phyloP scores from a whole-genome alignment of 2,113 vertebrate species.

The Anseranas semipalmata region DNA sequence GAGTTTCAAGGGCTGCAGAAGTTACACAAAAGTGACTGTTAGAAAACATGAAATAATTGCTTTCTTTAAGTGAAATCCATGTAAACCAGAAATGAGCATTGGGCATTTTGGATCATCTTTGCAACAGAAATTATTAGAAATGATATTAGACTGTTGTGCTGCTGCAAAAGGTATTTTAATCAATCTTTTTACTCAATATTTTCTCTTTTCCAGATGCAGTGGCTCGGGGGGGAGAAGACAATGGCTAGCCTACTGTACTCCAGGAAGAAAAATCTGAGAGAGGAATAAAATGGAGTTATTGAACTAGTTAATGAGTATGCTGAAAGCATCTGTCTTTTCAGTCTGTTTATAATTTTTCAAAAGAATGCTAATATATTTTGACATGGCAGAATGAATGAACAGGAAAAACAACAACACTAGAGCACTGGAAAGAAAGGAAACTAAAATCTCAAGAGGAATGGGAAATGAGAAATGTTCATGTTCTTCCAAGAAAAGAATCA shows the following conservation, averaged over 20 bases:
- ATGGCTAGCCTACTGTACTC: neutral
- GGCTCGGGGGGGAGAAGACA: neutral
- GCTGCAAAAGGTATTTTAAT: neutral
- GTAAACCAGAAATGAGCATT: neutral
- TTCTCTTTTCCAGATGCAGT: neutral
- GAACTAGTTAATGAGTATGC: neutral
- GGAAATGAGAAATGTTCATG: slow-evolving; percentile 7
- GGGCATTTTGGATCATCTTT: neutral
- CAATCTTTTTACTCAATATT: neutral
- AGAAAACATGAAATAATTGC: neutral
- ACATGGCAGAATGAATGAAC: neutral
- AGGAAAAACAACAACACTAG: neutral
- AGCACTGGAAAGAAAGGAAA: neutral
- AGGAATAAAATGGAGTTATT: neutral
- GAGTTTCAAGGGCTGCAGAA: neutral
- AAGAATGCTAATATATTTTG: neutral
- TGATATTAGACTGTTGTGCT: neutral
- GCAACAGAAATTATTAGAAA: neutral
- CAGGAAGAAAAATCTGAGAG: neutral
- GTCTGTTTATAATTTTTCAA: slow-evolving; percentile 1
- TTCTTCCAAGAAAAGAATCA: neutral
- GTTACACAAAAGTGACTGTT: neutral
- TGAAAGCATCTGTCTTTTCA: neutral
- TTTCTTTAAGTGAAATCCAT: neutral
- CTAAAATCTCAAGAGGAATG: neutral